Base-by-base conservation (phyloP, 1,140 invertebrate species). In the Drosophila ironensis region DNA sequence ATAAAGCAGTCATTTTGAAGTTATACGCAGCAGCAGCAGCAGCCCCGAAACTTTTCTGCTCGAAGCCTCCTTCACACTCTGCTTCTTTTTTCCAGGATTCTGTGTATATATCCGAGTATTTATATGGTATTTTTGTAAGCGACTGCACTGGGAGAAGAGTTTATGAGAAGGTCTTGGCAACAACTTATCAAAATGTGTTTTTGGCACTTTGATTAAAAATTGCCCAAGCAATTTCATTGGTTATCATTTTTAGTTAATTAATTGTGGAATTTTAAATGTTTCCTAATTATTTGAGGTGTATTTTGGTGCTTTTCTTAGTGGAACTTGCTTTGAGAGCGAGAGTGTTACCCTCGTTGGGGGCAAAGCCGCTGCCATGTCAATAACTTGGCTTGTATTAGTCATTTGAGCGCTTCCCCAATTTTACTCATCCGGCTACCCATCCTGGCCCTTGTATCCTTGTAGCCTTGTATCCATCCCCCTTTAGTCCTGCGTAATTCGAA, bases 1-100 rank as follows among this genome's bases (percentile, higher is more conserved):
- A 88, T 88, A 88, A 88, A 88, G 86, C 86, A 88, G 80, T 88
- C 86, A 88, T 88, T 88, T 87, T 88, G 75, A 88, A 88, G 86
- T 88, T 88, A 88, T 88, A 88, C 86, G 80, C 68, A n/a, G n/a
- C n/a, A n/a, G n/a, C n/a, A n/a, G n/a, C n/a, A n/a, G n/a, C n/a
- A 81, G 57, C 57, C 74, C 53, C 45, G 14, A 63, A 73, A 51
- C 57, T 69, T 50, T 47, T 38, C 51, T 30, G 20, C 45, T n/a
- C 28, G 19, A n/a, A 30, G 38, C 53, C 40, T 45, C n/a, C 30
- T 46, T 60, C 54, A 11, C 40, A 61, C 59, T 60, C 22, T 59
- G 41, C 40, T 54, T 45, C 38, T 19, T 54, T 22, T 51, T 59
- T 37, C 11, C 16, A 28, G 28, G 28, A 47, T 28, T 60, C 44